These are phyloP conservation scores for Myopa testacea DNA, from an alignment of 2,888 invertebrate genomes.

Conservation along the genomic window DNA sequence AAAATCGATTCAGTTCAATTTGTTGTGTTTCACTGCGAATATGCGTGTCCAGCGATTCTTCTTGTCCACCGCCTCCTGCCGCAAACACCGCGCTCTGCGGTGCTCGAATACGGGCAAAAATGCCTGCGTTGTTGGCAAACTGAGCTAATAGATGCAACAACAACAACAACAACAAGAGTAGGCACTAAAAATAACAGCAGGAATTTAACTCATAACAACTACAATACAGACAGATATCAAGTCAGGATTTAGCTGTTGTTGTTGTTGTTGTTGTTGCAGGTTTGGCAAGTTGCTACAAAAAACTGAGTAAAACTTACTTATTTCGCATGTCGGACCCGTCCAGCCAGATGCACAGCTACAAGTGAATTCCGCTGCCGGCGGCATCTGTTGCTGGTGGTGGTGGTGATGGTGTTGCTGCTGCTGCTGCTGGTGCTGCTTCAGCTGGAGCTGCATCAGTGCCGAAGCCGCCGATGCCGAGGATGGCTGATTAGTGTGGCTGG, in stretches of 20 bases:
- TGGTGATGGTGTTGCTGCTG: conserved; percentile 46
- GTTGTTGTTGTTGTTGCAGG: conserved; percentile 7
- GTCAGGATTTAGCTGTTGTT: conserved; percentile 9
- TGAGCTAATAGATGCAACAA: conserved; percentile 34
- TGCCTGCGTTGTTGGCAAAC: not conserved
- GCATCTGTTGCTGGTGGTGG: conserved; percentile 51
- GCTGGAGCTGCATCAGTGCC: conserved; percentile 44
- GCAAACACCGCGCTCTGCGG: not conserved
- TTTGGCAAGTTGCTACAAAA: not conserved
- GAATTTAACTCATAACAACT: conserved; percentile 53
- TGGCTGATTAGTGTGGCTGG: conserved; percentile 45
- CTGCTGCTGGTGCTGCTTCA: conserved; percentile 44
- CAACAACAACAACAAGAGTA: conserved; percentile 22
- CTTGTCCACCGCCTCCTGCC: not conserved
- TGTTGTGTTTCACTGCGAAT: conserved; percentile 27
- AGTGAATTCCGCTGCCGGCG: conserved; percentile 72
- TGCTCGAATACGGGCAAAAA: not conserved
- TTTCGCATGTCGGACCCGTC: conserved; percentile 83
- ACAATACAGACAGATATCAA: not conserved
- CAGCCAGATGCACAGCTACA: conserved; percentile 88
- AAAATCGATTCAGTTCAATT: conserved; percentile 32
- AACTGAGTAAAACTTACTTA: conserved; percentile 70
- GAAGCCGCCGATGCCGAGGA: conserved; percentile 31
- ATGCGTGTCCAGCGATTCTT: conserved; percentile 25
- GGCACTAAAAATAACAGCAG: conserved; percentile 23